Evolutionary conservation across 2,888 invertebrate species (phyloP).

Genomic region (Chrysomela aeneicollis): DNA sequence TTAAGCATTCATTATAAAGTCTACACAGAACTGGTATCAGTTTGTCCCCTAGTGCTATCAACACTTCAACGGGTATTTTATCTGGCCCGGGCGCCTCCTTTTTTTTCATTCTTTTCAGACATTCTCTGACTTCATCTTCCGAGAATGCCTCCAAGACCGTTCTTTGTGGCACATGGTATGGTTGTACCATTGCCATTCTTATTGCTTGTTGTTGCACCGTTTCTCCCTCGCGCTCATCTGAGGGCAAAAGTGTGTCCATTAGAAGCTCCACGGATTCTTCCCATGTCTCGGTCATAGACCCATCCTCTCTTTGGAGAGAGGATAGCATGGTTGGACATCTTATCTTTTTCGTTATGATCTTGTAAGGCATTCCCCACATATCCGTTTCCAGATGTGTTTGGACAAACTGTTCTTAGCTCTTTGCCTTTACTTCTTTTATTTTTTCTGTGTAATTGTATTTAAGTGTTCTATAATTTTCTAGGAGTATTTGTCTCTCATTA

Average conservation of each 20-base stretch:
- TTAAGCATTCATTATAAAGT: conserved; percentile 17
- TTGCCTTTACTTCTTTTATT: conserved; percentile 2
- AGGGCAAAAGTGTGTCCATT: not conserved
- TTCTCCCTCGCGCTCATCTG: not conserved
- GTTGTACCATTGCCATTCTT: not conserved
- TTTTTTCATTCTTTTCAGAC: not conserved
- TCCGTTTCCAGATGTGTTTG: not conserved
- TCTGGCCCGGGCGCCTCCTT: conserved; percentile 20
- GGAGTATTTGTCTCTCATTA: not conserved
- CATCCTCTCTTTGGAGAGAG: conserved; percentile 11
- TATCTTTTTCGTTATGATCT: no score
- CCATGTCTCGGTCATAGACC: conserved; percentile 12
- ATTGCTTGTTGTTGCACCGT: not conserved
- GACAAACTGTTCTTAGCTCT: conserved; percentile 3
- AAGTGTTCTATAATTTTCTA: not conserved
- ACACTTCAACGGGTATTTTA: not conserved
- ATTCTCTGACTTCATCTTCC: not conserved
- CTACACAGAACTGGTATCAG: not conserved
- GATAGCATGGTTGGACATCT: no score
- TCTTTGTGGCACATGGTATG: not conserved
- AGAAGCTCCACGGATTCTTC: conserved; percentile 8
- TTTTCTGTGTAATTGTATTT: not conserved
- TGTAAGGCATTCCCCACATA: no score
- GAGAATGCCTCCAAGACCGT: not conserved
- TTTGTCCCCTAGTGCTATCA: not conserved